These are phyloP conservation scores for Mactra quadrangularis DNA, from an alignment of 1,140 invertebrate genomes.

Conservation along the genomic window DNA sequence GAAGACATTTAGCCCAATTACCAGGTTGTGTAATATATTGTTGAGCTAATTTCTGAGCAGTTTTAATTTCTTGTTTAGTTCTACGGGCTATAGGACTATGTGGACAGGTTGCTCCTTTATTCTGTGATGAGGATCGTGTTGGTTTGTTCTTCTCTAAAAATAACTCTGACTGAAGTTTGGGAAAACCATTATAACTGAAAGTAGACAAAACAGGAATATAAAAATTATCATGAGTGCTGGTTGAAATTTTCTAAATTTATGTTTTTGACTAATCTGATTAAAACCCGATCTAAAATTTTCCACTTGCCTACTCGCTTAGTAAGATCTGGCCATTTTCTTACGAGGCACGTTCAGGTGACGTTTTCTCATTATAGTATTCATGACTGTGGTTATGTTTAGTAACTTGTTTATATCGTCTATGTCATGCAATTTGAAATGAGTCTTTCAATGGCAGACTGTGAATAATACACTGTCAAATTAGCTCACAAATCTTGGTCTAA, in stretches of 20 bases:
- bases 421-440: too few relatives aligned
- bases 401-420: too few relatives aligned
- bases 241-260: not conserved
- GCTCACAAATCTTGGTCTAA: too few relatives aligned
- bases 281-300: too few relatives aligned
- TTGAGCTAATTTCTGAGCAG: conserved; percentile 90
- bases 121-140: conserved; percentile 73
- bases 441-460: too few relatives aligned
- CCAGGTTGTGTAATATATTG: conserved; percentile 10
- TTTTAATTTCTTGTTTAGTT: conserved; percentile 97
- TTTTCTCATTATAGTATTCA: too few relatives aligned
- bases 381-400: too few relatives aligned
- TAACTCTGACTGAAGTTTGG: conserved; percentile 85
- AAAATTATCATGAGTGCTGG: not conserved
- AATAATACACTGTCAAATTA: too few relatives aligned
- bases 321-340: too few relatives aligned
- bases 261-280: too few relatives aligned
- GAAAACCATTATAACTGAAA: conserved; percentile 83
- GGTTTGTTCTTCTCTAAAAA: conserved; percentile 84
- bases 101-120: conserved; percentile 86
- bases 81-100: conserved; percentile 95
- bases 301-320: too few relatives aligned
- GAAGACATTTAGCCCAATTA: conserved; percentile 78
- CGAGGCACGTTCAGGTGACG: too few relatives aligned
- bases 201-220: not conserved